Conservation (phyloP, 2,888 invertebrate species). For the Acanthacorydalis orientalis region DNA sequence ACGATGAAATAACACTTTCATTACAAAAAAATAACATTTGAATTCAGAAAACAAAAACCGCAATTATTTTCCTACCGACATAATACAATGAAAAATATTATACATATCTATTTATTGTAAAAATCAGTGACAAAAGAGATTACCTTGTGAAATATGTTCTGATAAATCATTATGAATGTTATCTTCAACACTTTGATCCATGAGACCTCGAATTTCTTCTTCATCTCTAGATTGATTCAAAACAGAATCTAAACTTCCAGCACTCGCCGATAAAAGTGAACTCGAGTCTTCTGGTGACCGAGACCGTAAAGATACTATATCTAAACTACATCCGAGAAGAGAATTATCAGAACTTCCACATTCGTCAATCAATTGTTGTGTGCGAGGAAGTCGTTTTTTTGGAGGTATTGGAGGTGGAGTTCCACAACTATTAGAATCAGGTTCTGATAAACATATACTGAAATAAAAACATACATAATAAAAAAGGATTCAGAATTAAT, state of each 20-base stretch:
- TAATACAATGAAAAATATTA: too few relatives aligned
- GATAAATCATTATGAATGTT: conserved; percentile 19
- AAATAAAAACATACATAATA: conserved; percentile 5
- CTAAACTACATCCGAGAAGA: conserved; percentile 45
- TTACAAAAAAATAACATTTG: too few relatives aligned
- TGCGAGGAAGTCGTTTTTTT: conserved; percentile 39
- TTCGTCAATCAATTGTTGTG: conserved; percentile 29
- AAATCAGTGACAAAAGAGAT: too few relatives aligned
- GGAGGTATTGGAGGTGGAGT: conserved; percentile 68
- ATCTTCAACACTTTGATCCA: conserved; percentile 32
- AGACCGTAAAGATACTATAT: conserved; percentile 56
- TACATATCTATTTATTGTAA: too few relatives aligned
- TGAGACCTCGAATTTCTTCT: conserved; percentile 47
- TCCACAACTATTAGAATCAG: conserved; percentile 36
- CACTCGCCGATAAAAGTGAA: conserved; percentile 47
- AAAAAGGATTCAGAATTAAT: too few relatives aligned
- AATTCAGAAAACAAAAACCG: too few relatives aligned
- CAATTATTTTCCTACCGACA: too few relatives aligned
- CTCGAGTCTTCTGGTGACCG: conserved; percentile 55
- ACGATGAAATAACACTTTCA: too few relatives aligned
- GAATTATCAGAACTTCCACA: conserved; percentile 35
- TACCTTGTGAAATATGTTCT: conserved; percentile 1
- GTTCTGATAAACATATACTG: conserved; percentile 18
- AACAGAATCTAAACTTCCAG: conserved; percentile 75
- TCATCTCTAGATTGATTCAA: conserved; percentile 76